Conservation (phyloP, 2,888 invertebrate genomes). For the Pyrochroa serraticornis region DNA sequence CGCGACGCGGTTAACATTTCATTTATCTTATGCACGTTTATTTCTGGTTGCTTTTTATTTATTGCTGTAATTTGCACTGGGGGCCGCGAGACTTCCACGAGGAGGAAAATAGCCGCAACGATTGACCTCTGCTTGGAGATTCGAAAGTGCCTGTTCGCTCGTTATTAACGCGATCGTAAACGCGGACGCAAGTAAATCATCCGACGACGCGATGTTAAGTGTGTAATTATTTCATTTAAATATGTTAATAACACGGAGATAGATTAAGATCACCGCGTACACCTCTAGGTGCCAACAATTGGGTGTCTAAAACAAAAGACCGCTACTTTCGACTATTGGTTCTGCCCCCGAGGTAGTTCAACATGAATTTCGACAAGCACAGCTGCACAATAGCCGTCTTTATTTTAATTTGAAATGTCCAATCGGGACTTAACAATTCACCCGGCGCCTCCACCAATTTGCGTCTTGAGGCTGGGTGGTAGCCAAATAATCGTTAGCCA, state of each 20-base stretch:
- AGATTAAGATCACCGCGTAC: conserved; percentile 25
- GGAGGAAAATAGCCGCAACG: too few relatives aligned
- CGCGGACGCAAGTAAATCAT: conserved; percentile 22
- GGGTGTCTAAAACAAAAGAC: conserved; percentile 4
- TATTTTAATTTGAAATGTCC: too few relatives aligned
- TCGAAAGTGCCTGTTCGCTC: conserved; percentile 22
- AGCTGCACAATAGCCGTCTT: too few relatives aligned
- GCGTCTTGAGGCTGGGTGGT: too few relatives aligned
- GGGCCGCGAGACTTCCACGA: conserved; percentile 3
- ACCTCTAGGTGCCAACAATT: conserved; percentile 22
- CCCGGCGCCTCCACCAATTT: too few relatives aligned
- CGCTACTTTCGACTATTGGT: too few relatives aligned
- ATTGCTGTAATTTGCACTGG: conserved; percentile 36
- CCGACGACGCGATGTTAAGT: conserved; percentile 26
- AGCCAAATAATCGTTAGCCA: too few relatives aligned
- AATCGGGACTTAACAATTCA: too few relatives aligned
- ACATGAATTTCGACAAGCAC: too few relatives aligned
- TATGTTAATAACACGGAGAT: conserved; percentile 27
- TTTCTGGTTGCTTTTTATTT: conserved; percentile 38
- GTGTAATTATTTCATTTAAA: conserved; percentile 31
- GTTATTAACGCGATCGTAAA: conserved; percentile 7
- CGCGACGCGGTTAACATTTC: conserved; percentile 41
- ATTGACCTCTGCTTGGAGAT: conserved; percentile 14
- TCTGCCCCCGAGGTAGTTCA: too few relatives aligned
- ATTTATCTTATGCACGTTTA: conserved; percentile 42